Base-by-base conservation (phyloP, 2,888 invertebrate genomes). In the Rotaria magnacalcarata region DNA sequence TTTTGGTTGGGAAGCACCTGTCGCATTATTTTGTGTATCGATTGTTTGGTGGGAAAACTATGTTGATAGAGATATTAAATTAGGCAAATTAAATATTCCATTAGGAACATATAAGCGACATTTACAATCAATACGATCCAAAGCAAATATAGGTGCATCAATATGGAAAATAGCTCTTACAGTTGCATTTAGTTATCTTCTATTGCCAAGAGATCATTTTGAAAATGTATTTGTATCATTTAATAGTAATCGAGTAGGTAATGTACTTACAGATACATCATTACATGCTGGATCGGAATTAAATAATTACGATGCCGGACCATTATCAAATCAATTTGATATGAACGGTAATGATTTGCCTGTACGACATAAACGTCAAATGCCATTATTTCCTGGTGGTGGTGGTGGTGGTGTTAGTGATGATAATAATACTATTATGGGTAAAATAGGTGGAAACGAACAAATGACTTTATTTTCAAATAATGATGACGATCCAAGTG, bases 41-140 rank as follows among this genome's bases (percentile, higher is more conserved):
- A 92, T 94, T 84, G 94, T 94, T 43, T 96, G 95, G 95, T 95
- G 95, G 95, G 94, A 94, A 90, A 95, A 95, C 90, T 95, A 93
- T 90, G 92, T 94, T 10, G 90, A 90, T 75, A 89, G 89, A 85
- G 88, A 89, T 74, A 87, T 89, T 85, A 67, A 86, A 85, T 54
- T 87, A 24, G 86, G 87, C n/a, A 84, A 85, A 60, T 85, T 87
- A n/a, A 84, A 75, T 52, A 84, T 87, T 43, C 87, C 87, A 6
- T 58, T 87, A 50, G 80, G 86, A n/a, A 75, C 85, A 47, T 88
- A 87, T 85, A 89, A 89, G 86, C 89, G 89, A 56, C 87, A 88
- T 8, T 87, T 89, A 41, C 88, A 89, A 85, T 87, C 88, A 8
- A 88, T 88, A n/a, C 87, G 90, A 21, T 88, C 88, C 85, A 89